Base-by-base conservation (phyloP, 2,888 invertebrate species). In the Drosophila cracens region DNA sequence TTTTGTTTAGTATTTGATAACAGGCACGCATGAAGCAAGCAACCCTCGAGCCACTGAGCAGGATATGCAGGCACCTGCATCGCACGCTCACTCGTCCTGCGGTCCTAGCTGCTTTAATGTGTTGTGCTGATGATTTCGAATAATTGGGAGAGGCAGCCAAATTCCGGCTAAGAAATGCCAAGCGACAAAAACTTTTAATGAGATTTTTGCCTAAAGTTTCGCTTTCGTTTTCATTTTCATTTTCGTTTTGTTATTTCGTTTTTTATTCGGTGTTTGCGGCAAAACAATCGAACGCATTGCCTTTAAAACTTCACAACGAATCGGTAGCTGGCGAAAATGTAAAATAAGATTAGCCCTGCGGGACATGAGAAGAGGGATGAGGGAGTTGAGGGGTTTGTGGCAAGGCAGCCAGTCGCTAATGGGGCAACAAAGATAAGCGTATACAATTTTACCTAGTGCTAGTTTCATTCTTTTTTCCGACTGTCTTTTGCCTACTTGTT, bases 131-230 rank as follows among this genome's bases (percentile, higher is more conserved):
- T 74, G 68, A 68, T 70, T 73, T 33, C 70, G 33, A 61, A 70
- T 74, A 81, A 84, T 76, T 82, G 81, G 63, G 59, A 65, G 73
- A 36, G 53, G 29, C 58, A 63, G 74, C 53, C 70, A 74, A 65
- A 80, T 69, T 67, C 33, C 34, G 49, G 63, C 57, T 60, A 71
- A 82, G 69, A 69, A 75, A 72, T 70, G 77, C 71, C 65, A 69
- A 67, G 54, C 64, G 56, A 33, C 34, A 62, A 51, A 78, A 85
- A 88, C 82, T 88, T 85, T 85, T 88, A 85, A 85, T 85, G 85
- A 86, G 86, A 78, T 86, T 88, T 68, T 74, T 57, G 74, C 57
- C 34, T 43, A 68, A 75, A 76, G 40, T 73, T 73, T 67, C 27
- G 21, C 31, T 25, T 27, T 36, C 8, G 18, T n/a, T 53, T 70